A percentile compares a stretch with the other conserved stretches of the same genome.
Conservation (phyloP, 1,140 invertebrate genomes). For the Maconellicoccus hirsutus region DNA sequence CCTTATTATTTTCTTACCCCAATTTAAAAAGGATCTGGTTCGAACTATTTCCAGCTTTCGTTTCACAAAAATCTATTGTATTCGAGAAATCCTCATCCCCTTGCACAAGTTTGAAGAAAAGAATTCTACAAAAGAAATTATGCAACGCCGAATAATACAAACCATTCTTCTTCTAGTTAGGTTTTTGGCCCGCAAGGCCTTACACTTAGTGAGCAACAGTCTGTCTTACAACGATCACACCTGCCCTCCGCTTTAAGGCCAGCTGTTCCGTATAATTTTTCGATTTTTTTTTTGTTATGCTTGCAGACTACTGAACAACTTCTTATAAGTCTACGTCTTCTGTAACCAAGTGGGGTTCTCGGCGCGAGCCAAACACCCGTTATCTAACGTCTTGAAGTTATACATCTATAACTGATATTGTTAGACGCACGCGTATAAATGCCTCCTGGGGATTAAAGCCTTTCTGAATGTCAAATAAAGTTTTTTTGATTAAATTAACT, state of each 20-base stretch:
- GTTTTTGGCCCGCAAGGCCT: slow-evolving; percentile 19
- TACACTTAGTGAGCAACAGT: slow-evolving; percentile 12
- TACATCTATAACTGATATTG: slow-evolving; percentile 19
- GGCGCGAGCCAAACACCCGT: slow-evolving; percentile 21
- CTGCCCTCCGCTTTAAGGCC: slow-evolving; percentile 8
- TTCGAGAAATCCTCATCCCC: slow-evolving; percentile 18
- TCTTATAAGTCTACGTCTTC: slow-evolving; percentile 12
- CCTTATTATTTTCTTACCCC: slow-evolving; percentile 22
- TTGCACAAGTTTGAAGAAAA: slow-evolving; percentile 5
- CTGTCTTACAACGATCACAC: slow-evolving; percentile 22
- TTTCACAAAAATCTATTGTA: slow-evolving; percentile 16
- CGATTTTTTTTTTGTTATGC: slow-evolving; percentile 18
- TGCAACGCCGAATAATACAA: slow-evolving; percentile 19
- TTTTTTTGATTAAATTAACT: slow-evolving; percentile 18
- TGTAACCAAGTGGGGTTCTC: slow-evolving; percentile 13
- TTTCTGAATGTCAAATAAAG: slow-evolving; percentile 19
- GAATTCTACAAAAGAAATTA: slow-evolving; percentile 21
- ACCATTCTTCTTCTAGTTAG: slow-evolving; percentile 17
- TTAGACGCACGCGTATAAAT: slow-evolving; percentile 19
- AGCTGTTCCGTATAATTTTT: slow-evolving; percentile 20
- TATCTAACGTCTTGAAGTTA: slow-evolving; percentile 18
- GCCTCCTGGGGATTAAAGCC: slow-evolving; percentile 19
- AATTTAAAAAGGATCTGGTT: slow-evolving; percentile 22
- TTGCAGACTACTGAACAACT: slow-evolving; percentile 6
- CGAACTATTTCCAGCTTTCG: slow-evolving; percentile 18